Evolutionary conservation across 1,140 invertebrate genomes (phyloP).

Genomic region (Dufourea novaeangliae): DNA sequence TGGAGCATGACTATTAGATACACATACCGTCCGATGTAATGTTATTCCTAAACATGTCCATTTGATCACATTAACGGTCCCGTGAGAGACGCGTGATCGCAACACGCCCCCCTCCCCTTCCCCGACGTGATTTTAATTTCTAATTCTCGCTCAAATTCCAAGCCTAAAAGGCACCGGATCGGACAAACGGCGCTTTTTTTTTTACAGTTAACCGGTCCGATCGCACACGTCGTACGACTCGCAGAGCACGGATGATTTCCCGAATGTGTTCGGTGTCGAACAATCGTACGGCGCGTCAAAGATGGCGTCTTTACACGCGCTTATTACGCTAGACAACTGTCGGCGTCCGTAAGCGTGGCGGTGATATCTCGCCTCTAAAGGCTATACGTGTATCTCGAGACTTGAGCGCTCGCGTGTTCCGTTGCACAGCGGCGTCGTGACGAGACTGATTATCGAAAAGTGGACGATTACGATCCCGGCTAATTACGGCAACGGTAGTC

Average conservation of each 20-base stretch:
- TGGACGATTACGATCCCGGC: neutral
- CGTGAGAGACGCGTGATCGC: no score
- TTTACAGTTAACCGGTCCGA: slow-evolving; percentile 35
- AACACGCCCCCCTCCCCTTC: no score
- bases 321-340: slow-evolving; percentile 28
- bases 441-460: slow-evolving; percentile 35
- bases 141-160: slow-evolving; percentile 17
- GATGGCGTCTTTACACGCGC: neutral
- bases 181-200: slow-evolving; percentile 1
- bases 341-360: neutral
- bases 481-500: slow-evolving; percentile 23
- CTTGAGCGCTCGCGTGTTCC: slow-evolving; percentile 21
- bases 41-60: neutral
- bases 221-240: neutral
- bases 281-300: neutral
- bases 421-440: slow-evolving; percentile 13
- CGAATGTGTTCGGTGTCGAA: neutral
- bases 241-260: no score
- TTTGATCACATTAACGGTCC: neutral
- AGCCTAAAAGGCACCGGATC: neutral
- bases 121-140: slow-evolving; percentile 2
- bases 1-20: no score
- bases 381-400: no score
- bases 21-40: no score
- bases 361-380: no score